Evolutionary conservation across 2,113 vertebrate genomes (phyloP), one percentile per base, ranked within the genome.

Genomic region (Ifrita kowaldi): DNA sequence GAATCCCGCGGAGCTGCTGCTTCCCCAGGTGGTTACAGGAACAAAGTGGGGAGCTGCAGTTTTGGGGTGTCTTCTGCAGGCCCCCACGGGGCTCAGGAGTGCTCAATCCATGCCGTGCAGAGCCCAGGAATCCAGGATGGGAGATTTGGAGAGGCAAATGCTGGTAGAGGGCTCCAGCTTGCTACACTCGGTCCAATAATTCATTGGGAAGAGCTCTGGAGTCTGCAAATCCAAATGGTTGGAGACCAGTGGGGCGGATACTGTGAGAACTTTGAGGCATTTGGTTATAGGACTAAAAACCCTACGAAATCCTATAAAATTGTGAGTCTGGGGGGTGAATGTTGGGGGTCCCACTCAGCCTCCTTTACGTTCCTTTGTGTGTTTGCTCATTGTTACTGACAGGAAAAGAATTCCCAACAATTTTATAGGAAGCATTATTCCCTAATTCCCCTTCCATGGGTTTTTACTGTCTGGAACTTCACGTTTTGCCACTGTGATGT

Each of bases 201-300:
- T 93, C 90, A 81, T 2, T 63, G 89, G 80, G 35, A 95, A 92
- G 84, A 83, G 32, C 44, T 93, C 76, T 74, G 64, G 89, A 92
- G 47, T 67, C 76, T 93, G 90, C 56, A 60, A 23, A 73, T 26
- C 60, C 55, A 64, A 76, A 13, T 3, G 19, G 33, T 2, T 70
- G 75, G 79, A 67, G 70, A 52, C 3, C 57, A 20, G 16, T 21
- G 50, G 55, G 89, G 59, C 67, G 44, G 68, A 79, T 23, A 59
- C 64, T 84, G 64, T 2, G 3, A 81, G 73, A 74, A 41, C 30
- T n/a, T 77, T 1, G 75, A 47, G 64, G 85, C 80, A 90, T 93
- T 95, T 84, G 70, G 32, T 79, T 64, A 41, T 3, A 75, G 79
- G 64, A 86, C 32, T 15, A 67, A 89, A 94, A 87, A 44, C 42